These are phyloP conservation scores for Spatulosminthurus flaviceps DNA, from an alignment of 2,888 invertebrate species.

Conservation along the genomic window DNA sequence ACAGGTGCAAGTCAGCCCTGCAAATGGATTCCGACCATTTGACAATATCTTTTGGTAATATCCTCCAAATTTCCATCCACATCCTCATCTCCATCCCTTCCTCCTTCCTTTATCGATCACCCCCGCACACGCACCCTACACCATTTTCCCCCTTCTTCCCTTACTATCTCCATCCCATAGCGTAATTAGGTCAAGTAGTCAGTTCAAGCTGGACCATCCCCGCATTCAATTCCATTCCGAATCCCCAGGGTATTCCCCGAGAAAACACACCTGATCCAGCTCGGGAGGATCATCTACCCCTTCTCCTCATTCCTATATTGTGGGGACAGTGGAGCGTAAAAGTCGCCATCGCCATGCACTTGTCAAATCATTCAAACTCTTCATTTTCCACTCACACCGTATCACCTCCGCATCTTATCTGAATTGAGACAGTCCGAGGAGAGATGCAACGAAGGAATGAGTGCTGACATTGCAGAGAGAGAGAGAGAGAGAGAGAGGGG, in stretches of 20 bases:
- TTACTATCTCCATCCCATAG: background rate
- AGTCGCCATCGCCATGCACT: too few species aligned
- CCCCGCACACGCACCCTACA: constrained; percentile 24
- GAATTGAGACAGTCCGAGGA: too few species aligned
- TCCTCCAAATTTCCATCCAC: constrained; percentile 14
- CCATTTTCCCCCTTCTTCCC: background rate
- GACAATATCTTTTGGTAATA: constrained; percentile 48
- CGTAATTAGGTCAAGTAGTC: constrained; percentile 1
- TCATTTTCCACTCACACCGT: too few species aligned
- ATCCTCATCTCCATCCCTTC: constrained; percentile 12
- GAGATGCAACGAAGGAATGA: background rate
- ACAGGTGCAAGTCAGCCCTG: constrained; percentile 50
- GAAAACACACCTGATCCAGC: too few species aligned
- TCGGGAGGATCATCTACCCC: too few species aligned
- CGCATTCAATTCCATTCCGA: background rate
- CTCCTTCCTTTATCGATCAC: constrained; percentile 43
- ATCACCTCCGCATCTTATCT: too few species aligned
- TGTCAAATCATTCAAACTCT: too few species aligned
- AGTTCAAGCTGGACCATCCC: too few species aligned
- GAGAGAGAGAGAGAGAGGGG: too few species aligned
- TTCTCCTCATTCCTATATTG: too few species aligned
- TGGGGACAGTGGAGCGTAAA: too few species aligned
- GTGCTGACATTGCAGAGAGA: background rate
- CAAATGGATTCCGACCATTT: constrained; percentile 52
- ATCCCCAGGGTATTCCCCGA: background rate